Evolutionary conservation across 2,888 invertebrate species (phyloP).

Genomic region (Scaeva pyrastri): DNA sequence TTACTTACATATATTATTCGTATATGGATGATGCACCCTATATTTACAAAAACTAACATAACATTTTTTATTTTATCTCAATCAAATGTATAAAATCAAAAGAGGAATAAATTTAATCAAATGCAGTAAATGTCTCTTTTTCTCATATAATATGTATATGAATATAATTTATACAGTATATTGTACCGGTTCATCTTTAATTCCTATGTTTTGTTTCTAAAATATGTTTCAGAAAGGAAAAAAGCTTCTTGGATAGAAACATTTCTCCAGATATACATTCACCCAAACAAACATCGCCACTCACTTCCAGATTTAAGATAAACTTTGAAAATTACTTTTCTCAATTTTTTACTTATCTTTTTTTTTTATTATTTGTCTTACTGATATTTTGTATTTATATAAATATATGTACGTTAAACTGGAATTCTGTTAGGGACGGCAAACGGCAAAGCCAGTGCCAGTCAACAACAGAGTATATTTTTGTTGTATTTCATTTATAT

Average conservation of each 20-base stretch:
- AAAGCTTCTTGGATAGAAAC: conserved; percentile 30
- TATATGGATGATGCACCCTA: too few relatives aligned
- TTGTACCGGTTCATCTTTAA: conserved; percentile 30
- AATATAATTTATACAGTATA: too few relatives aligned
- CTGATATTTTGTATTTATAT: conserved; percentile 25
- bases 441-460: background rate
- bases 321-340: conserved; percentile 57
- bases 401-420: too few relatives aligned
- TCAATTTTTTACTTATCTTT: background rate
- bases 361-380: conserved; percentile 23
- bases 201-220: conserved; percentile 45
- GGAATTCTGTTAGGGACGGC: conserved; percentile 40
- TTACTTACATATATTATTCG: too few relatives aligned
- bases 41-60: too few relatives aligned
- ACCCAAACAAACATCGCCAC: conserved; percentile 37
- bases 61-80: too few relatives aligned
- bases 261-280: conserved; percentile 16
- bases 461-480: conserved; percentile 5
- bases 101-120: too few relatives aligned
- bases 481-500: conserved; percentile 12
- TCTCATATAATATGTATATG: too few relatives aligned
- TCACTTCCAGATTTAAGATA: conserved; percentile 28
- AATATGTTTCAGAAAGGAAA: background rate
- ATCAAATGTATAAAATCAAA: too few relatives aligned
- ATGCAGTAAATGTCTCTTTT: too few relatives aligned